Evolutionary conservation across 2,113 vertebrate species (phyloP).

Genomic region (Pterocles orientalis): DNA sequence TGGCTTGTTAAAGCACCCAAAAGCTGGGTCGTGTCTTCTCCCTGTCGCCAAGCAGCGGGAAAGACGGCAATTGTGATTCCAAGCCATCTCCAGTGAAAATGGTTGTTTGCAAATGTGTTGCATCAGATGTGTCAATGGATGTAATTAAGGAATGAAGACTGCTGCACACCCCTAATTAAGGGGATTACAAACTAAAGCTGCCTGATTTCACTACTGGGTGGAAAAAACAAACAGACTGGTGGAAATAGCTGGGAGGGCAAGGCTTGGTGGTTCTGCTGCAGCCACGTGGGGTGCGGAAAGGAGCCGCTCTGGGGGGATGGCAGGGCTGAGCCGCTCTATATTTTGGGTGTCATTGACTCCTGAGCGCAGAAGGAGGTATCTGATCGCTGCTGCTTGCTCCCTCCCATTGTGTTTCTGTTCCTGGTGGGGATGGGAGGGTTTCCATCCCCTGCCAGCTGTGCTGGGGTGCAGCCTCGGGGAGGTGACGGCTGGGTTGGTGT

Average conservation of each 20-base stretch:
- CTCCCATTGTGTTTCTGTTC: background rate
- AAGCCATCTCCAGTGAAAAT: slow-evolving; percentile 18
- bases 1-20: background rate
- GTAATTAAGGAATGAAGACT: slow-evolving; percentile 59
- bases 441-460: background rate
- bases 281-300: fast-evolving
- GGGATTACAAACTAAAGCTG: slow-evolving; percentile 49
- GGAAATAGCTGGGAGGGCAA: background rate
- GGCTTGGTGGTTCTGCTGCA: background rate
- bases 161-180: slow-evolving; percentile 48
- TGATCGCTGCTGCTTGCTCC: background rate
- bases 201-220: slow-evolving; percentile 28
- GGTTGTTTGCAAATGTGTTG: slow-evolving; percentile 49
- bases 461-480: background rate
- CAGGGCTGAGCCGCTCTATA: background rate
- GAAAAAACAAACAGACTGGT: background rate
- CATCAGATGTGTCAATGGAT: slow-evolving; percentile 43
- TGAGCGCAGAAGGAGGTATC: background rate
- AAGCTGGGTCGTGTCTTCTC: background rate
- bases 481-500: background rate
- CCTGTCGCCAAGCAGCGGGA: fast-evolving
- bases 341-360: background rate
- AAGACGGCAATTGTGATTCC: background rate
- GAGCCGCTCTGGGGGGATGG: background rate
- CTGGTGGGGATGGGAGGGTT: background rate